Percentiles rank a stretch among this genome's conserved stretches.
Evolutionary conservation across 2,113 vertebrate genomes (phyloP).

Genomic region (Catharus bicknelli): DNA sequence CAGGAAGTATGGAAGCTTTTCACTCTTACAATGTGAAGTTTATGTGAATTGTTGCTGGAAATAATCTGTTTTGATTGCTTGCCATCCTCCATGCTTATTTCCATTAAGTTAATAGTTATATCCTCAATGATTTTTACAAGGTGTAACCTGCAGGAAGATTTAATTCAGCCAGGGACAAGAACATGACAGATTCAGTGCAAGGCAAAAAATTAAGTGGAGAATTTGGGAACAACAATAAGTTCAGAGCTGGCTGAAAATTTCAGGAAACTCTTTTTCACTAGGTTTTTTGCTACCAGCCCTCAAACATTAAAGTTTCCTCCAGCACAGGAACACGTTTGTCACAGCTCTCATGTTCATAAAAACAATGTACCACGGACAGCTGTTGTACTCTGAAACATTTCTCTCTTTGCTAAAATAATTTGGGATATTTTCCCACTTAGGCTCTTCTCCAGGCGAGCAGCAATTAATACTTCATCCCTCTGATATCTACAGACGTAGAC

Average conservation of each 20-base stretch:
- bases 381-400: neutral
- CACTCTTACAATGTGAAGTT: neutral
- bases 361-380: accelerated
- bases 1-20: neutral
- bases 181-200: neutral
- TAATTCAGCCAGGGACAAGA: neutral
- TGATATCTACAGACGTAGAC: neutral
- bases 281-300: neutral
- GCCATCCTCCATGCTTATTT: neutral
- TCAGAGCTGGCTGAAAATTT: neutral
- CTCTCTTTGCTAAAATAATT: neutral
- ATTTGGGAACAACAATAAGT: neutral
- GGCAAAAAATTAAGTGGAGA: neutral
- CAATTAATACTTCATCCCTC: neutral
- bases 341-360: neutral
- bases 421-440: neutral
- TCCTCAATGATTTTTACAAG: neutral
- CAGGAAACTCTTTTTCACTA: neutral
- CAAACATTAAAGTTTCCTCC: neutral
- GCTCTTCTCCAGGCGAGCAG: neutral
- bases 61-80: neutral
- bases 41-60: neutral
- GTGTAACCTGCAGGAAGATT: neutral
- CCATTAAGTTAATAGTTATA: neutral
- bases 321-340: neutral